Percentiles rank a stretch among this genome's conserved stretches.
These are phyloP conservation scores for Odontomachus brunneus DNA, from an alignment of 1,140 invertebrate genomes.

Conservation along the genomic window DNA sequence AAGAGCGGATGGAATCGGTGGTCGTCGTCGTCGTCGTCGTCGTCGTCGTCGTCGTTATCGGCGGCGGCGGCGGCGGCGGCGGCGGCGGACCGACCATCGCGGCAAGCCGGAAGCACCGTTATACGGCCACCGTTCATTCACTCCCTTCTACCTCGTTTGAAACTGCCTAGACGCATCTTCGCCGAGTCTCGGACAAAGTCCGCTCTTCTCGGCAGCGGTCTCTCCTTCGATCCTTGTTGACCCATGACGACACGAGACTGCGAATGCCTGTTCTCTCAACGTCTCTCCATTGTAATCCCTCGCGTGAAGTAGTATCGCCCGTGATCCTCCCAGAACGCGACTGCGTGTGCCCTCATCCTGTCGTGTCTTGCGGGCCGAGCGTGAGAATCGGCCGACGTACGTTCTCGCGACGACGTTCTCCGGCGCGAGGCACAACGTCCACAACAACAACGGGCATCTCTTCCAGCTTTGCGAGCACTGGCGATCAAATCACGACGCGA, in stretches of 20 bases:
- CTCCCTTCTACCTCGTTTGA: conserved; percentile 81
- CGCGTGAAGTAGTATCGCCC: conserved; percentile 14
- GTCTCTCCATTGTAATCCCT: conserved; percentile 20
- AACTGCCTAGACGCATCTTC: conserved; percentile 81
- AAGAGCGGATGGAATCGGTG: too few relatives aligned
- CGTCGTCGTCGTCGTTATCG: background rate
- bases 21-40: background rate
- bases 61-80: too few relatives aligned
- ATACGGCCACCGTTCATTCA: background rate
- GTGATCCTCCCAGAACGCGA: background rate
- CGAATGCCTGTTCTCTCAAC: conserved; percentile 30
- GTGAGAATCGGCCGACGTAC: conserved; percentile 3
- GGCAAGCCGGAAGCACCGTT: conserved; percentile 34
- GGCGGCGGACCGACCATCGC: background rate
- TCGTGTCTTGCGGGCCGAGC: background rate
- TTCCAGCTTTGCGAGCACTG: too few relatives aligned
- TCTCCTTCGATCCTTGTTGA: conserved; percentile 81
- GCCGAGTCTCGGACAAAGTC: conserved; percentile 81
- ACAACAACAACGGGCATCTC: conserved; percentile 1
- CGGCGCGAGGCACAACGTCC: conserved; percentile 2
- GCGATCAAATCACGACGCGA: too few relatives aligned
- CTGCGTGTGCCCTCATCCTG: conserved; percentile 40
- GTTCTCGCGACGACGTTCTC: background rate
- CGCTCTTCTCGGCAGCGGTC: conserved; percentile 76
- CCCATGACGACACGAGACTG: conserved; percentile 69